Conservation (phyloP, 2,113 vertebrate genomes). For the Proterorhinus semilunaris region DNA sequence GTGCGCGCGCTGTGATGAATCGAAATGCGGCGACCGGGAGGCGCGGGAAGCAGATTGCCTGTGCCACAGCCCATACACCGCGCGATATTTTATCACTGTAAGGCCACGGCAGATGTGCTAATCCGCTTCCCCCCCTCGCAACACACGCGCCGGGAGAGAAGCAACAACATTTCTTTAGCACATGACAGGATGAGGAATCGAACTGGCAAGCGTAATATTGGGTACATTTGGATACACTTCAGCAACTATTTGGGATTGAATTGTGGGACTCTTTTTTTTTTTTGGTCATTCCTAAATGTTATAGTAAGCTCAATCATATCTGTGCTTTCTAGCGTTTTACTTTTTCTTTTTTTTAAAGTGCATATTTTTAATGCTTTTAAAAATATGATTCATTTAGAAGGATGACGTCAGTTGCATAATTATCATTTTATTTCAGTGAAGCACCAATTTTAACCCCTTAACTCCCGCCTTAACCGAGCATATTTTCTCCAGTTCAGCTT, state of each 20-base stretch:
- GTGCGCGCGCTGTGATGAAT: conserved; percentile 14
- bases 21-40: conserved; percentile 22
- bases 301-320: not conserved
- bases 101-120: conserved; percentile 35
- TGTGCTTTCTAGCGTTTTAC: too few relatives aligned
- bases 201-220: not conserved
- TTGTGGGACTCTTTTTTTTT: not conserved
- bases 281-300: not conserved
- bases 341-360: too few relatives aligned
- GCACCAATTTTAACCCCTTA: too few relatives aligned
- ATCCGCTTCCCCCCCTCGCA: conserved; percentile 13
- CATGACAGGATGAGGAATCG: not conserved
- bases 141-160: conserved; percentile 5
- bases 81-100: conserved; percentile 42
- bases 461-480: too few relatives aligned
- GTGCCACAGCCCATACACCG: conserved; percentile 41
- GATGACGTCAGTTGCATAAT: too few relatives aligned
- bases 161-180: not conserved
- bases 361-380: too few relatives aligned
- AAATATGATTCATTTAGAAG: too few relatives aligned
- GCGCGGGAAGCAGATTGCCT: conserved; percentile 42
- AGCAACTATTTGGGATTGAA: not conserved
- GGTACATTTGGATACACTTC: not conserved
- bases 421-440: too few relatives aligned
- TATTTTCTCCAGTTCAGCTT: too few relatives aligned